Percentiles rank a stretch among this genome's conserved stretches.
phyloP scores from a whole-genome alignment of 2,888 invertebrate species.

The Mythimna loreyi region DNA sequence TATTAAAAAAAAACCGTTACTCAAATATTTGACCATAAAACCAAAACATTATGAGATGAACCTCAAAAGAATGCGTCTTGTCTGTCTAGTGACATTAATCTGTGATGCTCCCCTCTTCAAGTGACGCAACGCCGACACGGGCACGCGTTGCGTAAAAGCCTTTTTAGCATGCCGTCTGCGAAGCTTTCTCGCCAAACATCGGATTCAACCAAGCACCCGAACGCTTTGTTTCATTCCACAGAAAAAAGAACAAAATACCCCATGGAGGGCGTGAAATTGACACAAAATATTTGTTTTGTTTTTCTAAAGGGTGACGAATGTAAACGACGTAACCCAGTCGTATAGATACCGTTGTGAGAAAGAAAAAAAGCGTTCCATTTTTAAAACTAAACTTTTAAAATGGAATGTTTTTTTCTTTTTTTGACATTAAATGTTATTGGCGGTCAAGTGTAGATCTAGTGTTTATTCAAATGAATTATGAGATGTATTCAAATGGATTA shows the following conservation, averaged over 20 bases:
- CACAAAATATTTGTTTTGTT: constrained; percentile 76
- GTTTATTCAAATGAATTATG: constrained; percentile 4
- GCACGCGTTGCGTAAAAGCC: constrained; percentile 83
- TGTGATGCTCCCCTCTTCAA: constrained; percentile 69
- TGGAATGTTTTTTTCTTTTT: constrained; percentile 33
- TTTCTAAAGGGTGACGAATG: constrained; percentile 79
- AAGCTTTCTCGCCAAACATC: constrained; percentile 86
- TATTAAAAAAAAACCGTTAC: neutral
- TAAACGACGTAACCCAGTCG: constrained; percentile 80
- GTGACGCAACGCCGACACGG: constrained; percentile 77
- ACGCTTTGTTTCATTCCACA: constrained; percentile 75
- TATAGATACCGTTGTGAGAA: constrained; percentile 74
- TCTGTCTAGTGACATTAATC: constrained; percentile 76
- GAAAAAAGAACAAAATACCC: constrained; percentile 62
- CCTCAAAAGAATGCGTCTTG: constrained; percentile 61
- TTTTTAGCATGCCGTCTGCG: constrained; percentile 86
- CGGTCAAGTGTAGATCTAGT: constrained; percentile 49
- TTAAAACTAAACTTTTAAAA: constrained; percentile 14
- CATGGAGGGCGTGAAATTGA: constrained; percentile 81
- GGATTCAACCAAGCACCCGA: constrained; percentile 81
- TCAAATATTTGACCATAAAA: neutral
- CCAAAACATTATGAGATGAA: constrained; percentile 37
- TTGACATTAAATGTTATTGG: constrained; percentile 44
- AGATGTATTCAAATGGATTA: too few species aligned
- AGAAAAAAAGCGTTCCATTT: too few species aligned